A percentile compares a stretch with the other conserved stretches of the same genome.
phyloP scores from a whole-genome alignment of 1,140 invertebrate genomes.

The Trialeurodes vaporariorum region DNA sequence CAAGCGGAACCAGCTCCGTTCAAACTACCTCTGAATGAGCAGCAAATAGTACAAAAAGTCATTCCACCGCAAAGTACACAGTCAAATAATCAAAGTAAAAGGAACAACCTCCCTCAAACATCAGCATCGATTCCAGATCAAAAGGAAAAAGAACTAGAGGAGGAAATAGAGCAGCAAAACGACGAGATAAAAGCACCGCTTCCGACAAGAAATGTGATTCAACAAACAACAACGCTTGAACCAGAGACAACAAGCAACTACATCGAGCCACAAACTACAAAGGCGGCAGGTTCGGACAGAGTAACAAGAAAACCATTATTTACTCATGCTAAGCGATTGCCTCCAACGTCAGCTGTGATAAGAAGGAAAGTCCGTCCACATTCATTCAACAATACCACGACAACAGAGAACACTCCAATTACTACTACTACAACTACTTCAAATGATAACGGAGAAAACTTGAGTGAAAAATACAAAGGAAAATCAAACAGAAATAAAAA shows the following conservation, averaged over 20 bases:
- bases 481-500: neutral
- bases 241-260: neutral
- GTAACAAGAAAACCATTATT: neutral
- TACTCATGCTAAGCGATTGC: slow-evolving; percentile 11
- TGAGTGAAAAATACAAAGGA: neutral
- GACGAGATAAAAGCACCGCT: neutral
- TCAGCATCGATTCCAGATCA: neutral
- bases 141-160: no score
- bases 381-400: slow-evolving; percentile 13
- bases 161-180: neutral
- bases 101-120: neutral
- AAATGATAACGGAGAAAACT: neutral
- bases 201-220: neutral
- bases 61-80: neutral
- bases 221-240: neutral
- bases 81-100: neutral
- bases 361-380: slow-evolving; percentile 19
- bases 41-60: no score
- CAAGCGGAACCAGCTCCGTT: neutral
- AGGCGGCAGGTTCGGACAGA: neutral
- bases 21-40: neutral
- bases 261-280: neutral
- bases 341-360: slow-evolving; percentile 24
- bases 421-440: neutral
- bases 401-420: slow-evolving; percentile 7